These are phyloP conservation scores for Epinephelus fuscoguttatus DNA, from an alignment of 2,113 vertebrate genomes.

Conservation along the genomic window DNA sequence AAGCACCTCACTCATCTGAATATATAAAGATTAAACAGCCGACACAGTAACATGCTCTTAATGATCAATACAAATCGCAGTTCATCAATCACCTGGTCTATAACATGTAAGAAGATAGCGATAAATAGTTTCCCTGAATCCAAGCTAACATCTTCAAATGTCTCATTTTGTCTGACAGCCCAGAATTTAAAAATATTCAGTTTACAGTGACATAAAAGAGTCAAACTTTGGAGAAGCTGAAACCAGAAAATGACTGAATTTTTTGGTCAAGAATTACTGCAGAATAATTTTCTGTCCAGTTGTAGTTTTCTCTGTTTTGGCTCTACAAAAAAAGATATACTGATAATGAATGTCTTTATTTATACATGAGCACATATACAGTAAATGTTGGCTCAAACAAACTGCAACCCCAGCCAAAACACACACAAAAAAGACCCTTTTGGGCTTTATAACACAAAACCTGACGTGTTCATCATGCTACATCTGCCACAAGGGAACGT, in stretches of 20 bases:
- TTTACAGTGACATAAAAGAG: background rate
- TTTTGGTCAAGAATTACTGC: background rate
- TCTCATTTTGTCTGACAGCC: background rate
- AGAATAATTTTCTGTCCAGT: too few species aligned
- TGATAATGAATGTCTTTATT: background rate
- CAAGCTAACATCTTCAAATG: background rate
- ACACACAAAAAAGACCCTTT: background rate
- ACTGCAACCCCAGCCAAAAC: background rate
- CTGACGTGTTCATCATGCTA: slow-evolving; percentile 1
- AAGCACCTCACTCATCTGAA: too few species aligned
- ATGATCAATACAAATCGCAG: background rate
- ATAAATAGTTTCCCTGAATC: too few species aligned
- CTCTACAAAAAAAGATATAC: background rate
- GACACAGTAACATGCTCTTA: background rate
- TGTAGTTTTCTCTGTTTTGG: too few species aligned
- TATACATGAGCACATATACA: background rate
- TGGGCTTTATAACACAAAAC: slow-evolving; percentile 13
- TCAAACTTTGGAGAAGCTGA: background rate
- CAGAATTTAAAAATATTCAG: background rate
- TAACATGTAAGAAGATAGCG: too few species aligned
- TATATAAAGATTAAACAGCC: background rate
- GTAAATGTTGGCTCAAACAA: background rate
- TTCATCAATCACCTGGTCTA: background rate
- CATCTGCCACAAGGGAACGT: slow-evolving; percentile 44
- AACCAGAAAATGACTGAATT: background rate